phyloP scores from a whole-genome alignment of 2,113 vertebrate genomes.

The Benitochromis conjunctus region DNA sequence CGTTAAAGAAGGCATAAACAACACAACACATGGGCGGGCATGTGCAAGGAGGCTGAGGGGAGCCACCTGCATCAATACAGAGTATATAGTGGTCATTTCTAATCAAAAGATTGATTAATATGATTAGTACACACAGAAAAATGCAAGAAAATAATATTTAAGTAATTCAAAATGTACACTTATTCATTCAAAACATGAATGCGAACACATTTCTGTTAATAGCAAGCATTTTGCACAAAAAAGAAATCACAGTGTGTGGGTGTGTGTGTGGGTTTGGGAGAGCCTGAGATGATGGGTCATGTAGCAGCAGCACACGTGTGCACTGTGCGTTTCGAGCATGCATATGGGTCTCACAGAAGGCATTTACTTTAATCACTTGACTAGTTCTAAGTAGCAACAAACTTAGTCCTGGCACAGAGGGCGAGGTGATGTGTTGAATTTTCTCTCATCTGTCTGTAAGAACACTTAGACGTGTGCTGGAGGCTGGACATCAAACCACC shows the following conservation, averaged over 20 bases:
- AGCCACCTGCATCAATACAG: background rate
- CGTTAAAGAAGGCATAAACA: background rate
- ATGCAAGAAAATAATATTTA: background rate
- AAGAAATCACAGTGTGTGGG: background rate
- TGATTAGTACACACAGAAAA: background rate
- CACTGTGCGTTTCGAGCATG: background rate
- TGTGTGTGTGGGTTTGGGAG: background rate
- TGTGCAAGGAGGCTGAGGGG: conserved; percentile 4
- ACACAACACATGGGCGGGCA: conserved; percentile 24
- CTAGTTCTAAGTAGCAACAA: background rate
- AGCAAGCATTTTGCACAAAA: background rate
- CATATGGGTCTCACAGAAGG: background rate
- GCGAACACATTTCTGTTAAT: background rate
- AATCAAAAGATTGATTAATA: background rate
- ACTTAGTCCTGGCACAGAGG: background rate
- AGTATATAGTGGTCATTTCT: background rate
- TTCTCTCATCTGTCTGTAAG: background rate
- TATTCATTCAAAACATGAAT: background rate
- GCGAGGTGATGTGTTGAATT: background rate
- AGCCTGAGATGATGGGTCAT: background rate
- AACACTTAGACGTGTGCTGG: background rate
- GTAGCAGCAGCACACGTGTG: background rate
- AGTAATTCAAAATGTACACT: background rate
- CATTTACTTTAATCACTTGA: background rate
- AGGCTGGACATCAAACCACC: background rate